phyloP scores from a whole-genome alignment of 37 sponge, comb jelly and placozoan species.

The Axinella damicornis region DNA sequence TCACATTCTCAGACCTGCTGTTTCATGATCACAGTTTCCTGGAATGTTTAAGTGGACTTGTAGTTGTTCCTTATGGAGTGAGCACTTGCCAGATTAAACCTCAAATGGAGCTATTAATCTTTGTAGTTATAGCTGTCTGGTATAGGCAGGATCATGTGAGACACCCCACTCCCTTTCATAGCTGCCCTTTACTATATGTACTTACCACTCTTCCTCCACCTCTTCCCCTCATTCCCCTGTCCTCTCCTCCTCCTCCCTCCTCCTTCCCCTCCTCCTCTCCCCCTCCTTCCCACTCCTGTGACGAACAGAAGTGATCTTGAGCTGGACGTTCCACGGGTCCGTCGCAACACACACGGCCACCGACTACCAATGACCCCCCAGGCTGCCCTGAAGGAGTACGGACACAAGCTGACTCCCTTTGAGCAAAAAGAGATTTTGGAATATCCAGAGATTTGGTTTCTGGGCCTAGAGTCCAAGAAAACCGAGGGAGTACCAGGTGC shows the following conservation, averaged over 20 bases:
- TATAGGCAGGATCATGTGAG: too few species aligned
- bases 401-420: constrained; percentile 66
- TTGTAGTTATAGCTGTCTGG: too few species aligned
- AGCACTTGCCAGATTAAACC: too few species aligned
- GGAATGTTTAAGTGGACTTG: too few species aligned
- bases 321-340: constrained; percentile 17
- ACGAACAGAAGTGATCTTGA: not conserved
- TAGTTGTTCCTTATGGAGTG: too few species aligned
- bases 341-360: constrained; percentile 61
- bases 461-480: constrained; percentile 89
- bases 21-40: too few species aligned
- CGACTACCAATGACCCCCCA: constrained; percentile 12
- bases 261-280: not conserved
- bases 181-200: not conserved
- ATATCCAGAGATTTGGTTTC: constrained; percentile 90
- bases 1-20: too few species aligned
- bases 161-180: not conserved
- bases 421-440: constrained; percentile 89
- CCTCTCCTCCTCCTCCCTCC: not conserved
- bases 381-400: constrained; percentile 69
- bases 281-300: not conserved
- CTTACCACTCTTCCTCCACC: not conserved
- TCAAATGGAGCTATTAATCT: too few species aligned
- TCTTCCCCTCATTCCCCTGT: not conserved
- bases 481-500: constrained; percentile 76